Base-by-base conservation (phyloP, 1,140 invertebrate genomes). In the Bombus picipes region DNA sequence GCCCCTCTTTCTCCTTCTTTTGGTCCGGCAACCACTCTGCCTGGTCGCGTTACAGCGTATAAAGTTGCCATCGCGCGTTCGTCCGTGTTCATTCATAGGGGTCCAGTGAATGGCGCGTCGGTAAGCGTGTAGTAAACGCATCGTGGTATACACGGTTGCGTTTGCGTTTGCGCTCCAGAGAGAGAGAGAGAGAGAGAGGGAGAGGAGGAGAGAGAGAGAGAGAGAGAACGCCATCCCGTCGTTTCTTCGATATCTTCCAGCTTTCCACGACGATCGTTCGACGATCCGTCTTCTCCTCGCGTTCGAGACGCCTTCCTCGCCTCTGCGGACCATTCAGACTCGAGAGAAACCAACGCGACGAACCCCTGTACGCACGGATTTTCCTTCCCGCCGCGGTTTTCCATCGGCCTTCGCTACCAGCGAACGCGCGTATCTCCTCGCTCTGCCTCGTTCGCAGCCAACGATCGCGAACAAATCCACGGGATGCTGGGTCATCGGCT, bases 1-100 rank as follows among this genome's bases (percentile, higher is more conserved):
- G 39, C 59, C 15, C 32, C 79, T 90, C 86, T 87, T 88, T 81
- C 89, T 89, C 73, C 79, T 53, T 85, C 88, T 88, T 87, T 86
- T 66, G 86, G 70, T 57, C 81, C 70, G 47, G 53, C 75, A 41
- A 68, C 57, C 68, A 43, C 59, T 68, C 47, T 4, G 59, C 66
- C 82, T 37, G 86, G 85, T 83, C 74, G 87, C 90, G 78, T 82
- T 86, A 83, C 87, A 75, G 76, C 87, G 92, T 93, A 94, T 94
- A 93, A 94, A 94, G 92, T 94, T 92, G 91, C 91, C 92, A 94
- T 93, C 93, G 92, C 93, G 90, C 92, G 91, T 92, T 93, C 91
- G 90, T 92, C 89, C 89, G 91, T 89, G 88, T 94, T 94, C 94
- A 95, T 94, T 95, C 94, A 95, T 94, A 93, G 92, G 89, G 91